These are phyloP conservation scores for Iphiclides podalirius DNA, from an alignment of 2,888 invertebrate species.

Conservation along the genomic window DNA sequence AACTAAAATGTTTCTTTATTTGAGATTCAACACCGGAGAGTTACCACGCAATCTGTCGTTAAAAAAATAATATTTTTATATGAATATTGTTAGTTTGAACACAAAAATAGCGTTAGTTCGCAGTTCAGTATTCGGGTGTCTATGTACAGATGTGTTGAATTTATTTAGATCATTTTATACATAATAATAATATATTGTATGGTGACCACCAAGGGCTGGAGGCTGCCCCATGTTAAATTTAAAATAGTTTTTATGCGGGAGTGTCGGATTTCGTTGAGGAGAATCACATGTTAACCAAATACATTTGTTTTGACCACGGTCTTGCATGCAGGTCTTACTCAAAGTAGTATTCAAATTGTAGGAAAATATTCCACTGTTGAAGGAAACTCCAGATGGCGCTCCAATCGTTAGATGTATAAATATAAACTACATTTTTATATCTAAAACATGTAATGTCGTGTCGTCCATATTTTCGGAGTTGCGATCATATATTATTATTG, in stretches of 20 bases:
- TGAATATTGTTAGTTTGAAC: constrained; percentile 13
- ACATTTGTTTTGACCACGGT: too few relatives aligned
- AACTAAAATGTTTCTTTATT: too few relatives aligned
- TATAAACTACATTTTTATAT: too few relatives aligned
- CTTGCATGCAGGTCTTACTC: too few relatives aligned
- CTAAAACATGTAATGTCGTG: too few relatives aligned
- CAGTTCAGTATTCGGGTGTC: constrained; percentile 6
- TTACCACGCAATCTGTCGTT: constrained; percentile 42
- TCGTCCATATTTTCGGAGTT: too few relatives aligned
- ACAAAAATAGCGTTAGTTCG: not conserved
- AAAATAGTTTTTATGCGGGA: constrained; percentile 1
- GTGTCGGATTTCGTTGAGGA: constrained; percentile 5
- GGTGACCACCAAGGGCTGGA: constrained; percentile 5
- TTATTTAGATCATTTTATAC: constrained; percentile 5
- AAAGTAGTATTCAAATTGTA: too few relatives aligned
- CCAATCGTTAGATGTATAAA: too few relatives aligned
- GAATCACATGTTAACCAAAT: too few relatives aligned
- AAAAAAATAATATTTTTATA: constrained; percentile 26
- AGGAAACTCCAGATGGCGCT: too few relatives aligned
- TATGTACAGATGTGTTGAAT: constrained; percentile 4
- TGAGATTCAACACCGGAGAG: constrained; percentile 31
- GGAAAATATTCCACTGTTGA: too few relatives aligned
- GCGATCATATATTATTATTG: too few relatives aligned
- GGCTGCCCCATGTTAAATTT: constrained; percentile 5
- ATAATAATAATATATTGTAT: not conserved